These are phyloP conservation scores for Acrossocheilus fasciatus DNA, from an alignment of 2,797 vertebrate species.

Conservation along the genomic window DNA sequence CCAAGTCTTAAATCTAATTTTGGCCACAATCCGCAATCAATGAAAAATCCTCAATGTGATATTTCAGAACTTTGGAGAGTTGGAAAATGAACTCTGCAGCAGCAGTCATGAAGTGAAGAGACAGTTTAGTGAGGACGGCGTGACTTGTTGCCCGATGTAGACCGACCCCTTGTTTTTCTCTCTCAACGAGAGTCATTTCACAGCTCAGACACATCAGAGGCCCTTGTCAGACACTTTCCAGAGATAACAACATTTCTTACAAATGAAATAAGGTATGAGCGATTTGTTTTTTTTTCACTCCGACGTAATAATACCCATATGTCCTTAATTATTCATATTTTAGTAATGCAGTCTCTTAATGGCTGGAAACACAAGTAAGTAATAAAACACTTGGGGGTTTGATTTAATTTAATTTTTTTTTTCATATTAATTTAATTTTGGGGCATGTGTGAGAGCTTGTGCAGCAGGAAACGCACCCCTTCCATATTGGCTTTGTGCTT, in stretches of 20 bases:
- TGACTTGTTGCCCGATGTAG: constrained; percentile 5
- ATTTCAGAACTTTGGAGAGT: constrained; percentile 21
- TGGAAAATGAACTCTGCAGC: constrained; percentile 24
- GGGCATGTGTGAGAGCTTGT: constrained; percentile 66
- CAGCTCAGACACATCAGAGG: constrained; percentile 17
- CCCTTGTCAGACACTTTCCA: constrained; percentile 30
- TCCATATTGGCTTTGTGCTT: constrained; percentile 49
- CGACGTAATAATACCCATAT: constrained; percentile 74
- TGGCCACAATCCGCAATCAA: constrained; percentile 41
- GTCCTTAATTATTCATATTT: constrained; percentile 82
- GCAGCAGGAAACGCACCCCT: constrained; percentile 50
- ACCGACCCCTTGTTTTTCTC: background rate
- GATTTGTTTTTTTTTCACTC: constrained; percentile 52
- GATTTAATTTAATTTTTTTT: constrained; percentile 82
- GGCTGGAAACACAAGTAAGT: constrained; percentile 82
- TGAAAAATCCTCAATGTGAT: constrained; percentile 37
- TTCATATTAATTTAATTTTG: constrained; percentile 81
- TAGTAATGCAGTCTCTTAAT: constrained; percentile 80
- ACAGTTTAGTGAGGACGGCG: constrained; percentile 1
- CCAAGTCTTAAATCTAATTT: constrained; percentile 50
- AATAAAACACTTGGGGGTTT: constrained; percentile 83
- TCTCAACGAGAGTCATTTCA: background rate
- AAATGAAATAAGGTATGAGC: constrained; percentile 53
- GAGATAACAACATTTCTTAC: constrained; percentile 42
- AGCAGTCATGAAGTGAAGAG: constrained; percentile 6